Conservation (phyloP, 2,888 invertebrate genomes). For the Pantelozetes paolii region DNA sequence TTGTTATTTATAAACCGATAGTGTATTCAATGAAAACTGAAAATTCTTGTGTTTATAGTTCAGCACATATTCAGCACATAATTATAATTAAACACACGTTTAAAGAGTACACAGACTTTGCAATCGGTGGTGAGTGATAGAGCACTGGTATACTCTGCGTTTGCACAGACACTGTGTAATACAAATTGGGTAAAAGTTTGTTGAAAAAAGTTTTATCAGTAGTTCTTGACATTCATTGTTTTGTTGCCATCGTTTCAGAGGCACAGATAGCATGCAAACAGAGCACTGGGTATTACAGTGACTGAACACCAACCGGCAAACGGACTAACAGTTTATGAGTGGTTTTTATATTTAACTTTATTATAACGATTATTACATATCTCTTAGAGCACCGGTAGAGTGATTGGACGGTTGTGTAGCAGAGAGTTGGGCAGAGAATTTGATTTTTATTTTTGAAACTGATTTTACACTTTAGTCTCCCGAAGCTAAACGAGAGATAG, state of each 20-base stretch:
- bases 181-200: not conserved
- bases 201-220: not conserved
- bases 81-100: slow-evolving; percentile 1
- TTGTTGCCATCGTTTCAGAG: not conserved
- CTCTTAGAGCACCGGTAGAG: too few species aligned
- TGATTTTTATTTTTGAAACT: slow-evolving; percentile 12
- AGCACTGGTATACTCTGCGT: not conserved
- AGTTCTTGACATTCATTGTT: slow-evolving; percentile 1
- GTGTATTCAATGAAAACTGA: not conserved
- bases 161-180: slow-evolving; percentile 3
- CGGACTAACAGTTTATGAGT: not conserved
- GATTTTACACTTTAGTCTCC: slow-evolving; percentile 20
- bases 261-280: not conserved
- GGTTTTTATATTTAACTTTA: too few species aligned
- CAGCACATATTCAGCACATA: not conserved
- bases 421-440: too few species aligned
- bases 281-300: not conserved
- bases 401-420: too few species aligned
- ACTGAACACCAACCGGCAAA: not conserved
- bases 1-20: too few species aligned
- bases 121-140: not conserved
- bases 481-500: slow-evolving; percentile 27
- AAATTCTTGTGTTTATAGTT: not conserved
- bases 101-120: not conserved
- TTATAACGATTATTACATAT: too few species aligned